phyloP scores from a whole-genome alignment of 1,140 invertebrate species.

The Asbolus verrucosus region DNA sequence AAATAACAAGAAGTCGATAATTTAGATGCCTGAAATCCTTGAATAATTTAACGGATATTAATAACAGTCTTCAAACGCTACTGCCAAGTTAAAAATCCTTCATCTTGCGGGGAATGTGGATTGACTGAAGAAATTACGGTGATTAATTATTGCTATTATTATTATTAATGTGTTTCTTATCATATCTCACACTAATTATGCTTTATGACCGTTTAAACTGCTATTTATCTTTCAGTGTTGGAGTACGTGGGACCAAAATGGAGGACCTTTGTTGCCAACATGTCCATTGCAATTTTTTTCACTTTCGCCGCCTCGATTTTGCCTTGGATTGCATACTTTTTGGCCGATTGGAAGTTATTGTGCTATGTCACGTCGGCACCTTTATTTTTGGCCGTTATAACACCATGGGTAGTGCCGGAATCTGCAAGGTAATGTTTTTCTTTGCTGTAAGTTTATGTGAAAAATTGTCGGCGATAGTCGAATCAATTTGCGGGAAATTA shows the following conservation, averaged over 20 bases:
- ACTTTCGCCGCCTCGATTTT: constrained; percentile 81
- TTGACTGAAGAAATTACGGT: not conserved
- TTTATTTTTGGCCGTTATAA: constrained; percentile 75
- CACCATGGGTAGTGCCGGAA: constrained; percentile 83
- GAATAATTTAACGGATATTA: constrained; percentile 21
- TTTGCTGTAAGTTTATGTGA: constrained; percentile 6
- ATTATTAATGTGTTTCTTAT: constrained; percentile 1
- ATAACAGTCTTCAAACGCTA: not conserved
- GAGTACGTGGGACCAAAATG: constrained; percentile 91
- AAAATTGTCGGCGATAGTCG: too few relatives aligned
- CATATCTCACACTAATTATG: too few relatives aligned
- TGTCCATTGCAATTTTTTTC: constrained; percentile 91
- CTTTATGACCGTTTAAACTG: too few relatives aligned
- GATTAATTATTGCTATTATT: constrained; percentile 4
- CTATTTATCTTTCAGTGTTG: constrained; percentile 72
- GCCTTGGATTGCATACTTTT: constrained; percentile 84
- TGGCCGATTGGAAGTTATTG: constrained; percentile 82
- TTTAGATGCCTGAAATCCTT: constrained; percentile 16
- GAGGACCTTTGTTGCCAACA: constrained; percentile 88
- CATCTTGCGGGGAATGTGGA: constrained; percentile 6
- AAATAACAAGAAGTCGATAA: too few relatives aligned
- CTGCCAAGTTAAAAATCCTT: constrained; percentile 3
- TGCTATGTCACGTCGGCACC: constrained; percentile 81
- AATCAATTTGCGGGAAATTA: too few relatives aligned
- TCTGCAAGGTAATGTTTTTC: constrained; percentile 74